Evolutionary conservation across 2,888 invertebrate genomes (phyloP).

Genomic region (Helicoverpa assulta): DNA sequence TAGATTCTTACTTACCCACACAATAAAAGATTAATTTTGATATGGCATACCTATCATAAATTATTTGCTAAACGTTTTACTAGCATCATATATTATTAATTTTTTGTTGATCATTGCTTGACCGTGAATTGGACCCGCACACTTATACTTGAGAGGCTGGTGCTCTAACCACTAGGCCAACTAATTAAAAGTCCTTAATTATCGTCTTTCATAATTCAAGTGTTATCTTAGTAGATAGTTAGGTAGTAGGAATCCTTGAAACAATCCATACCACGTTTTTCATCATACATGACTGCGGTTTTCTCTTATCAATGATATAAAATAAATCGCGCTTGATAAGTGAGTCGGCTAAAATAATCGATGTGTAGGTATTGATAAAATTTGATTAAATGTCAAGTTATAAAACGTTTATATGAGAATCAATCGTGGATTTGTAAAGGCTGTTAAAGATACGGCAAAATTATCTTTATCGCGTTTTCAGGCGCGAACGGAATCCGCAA

Average conservation of each 20-base stretch:
- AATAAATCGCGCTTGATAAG: slow-evolving; percentile 24
- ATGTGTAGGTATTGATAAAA: slow-evolving; percentile 31
- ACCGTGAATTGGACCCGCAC: too few relatives aligned
- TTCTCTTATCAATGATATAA: slow-evolving; percentile 37
- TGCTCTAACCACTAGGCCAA: background rate
- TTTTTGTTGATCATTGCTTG: too few relatives aligned
- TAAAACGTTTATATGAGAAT: slow-evolving; percentile 30
- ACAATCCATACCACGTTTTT: slow-evolving; percentile 10
- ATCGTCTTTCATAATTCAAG: slow-evolving; percentile 22
- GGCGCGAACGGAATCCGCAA: background rate
- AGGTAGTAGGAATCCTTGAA: slow-evolving; percentile 16
- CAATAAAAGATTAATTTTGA: too few relatives aligned
- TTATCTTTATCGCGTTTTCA: background rate
- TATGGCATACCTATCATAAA: too few relatives aligned
- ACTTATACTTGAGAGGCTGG: too few relatives aligned
- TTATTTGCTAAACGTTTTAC: too few relatives aligned
- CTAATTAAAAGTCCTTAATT: slow-evolving; percentile 13
- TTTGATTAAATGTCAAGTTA: slow-evolving; percentile 24
- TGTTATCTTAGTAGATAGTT: background rate
- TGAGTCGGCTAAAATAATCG: slow-evolving; percentile 15
- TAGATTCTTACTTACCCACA: too few relatives aligned
- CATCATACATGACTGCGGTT: slow-evolving; percentile 3
- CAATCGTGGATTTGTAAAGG: slow-evolving; percentile 34
- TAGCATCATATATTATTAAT: too few relatives aligned
- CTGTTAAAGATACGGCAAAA: background rate